Evolutionary conservation across 2,113 vertebrate genomes (phyloP).

Genomic region (Eurystomus gularis): DNA sequence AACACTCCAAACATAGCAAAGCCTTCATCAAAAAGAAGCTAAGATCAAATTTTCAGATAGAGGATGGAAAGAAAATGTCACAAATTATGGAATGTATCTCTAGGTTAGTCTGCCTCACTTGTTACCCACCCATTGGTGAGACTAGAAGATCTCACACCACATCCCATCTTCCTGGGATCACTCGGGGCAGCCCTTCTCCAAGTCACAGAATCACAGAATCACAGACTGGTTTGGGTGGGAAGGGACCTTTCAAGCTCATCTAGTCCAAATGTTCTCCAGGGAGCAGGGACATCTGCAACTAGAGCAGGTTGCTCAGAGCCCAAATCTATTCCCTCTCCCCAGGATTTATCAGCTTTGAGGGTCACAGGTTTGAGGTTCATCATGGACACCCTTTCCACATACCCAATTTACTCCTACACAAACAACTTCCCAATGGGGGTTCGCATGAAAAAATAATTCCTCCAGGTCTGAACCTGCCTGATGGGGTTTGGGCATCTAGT

Average conservation of each 20-base stretch:
- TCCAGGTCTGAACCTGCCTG: neutral
- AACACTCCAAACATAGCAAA: neutral
- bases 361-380: neutral
- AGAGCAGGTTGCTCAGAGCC: neutral
- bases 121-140: neutral
- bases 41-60: neutral
- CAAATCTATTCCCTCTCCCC: neutral
- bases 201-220: neutral
- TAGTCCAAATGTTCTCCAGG: neutral
- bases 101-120: too few species aligned
- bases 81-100: rapidly evolving
- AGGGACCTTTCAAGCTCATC: neutral
- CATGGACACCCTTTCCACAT: neutral
- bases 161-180: neutral
- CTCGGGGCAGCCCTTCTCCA: neutral
- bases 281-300: neutral
- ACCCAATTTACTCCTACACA: neutral
- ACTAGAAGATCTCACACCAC: neutral
- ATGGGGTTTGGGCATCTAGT: neutral
- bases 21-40: neutral
- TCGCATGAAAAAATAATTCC: neutral
- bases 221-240: neutral
- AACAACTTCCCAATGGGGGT: neutral
- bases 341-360: neutral
- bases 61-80: neutral